Evolutionary conservation across 2,888 invertebrate genomes (phyloP), one percentile per base, ranked within the genome.

Genomic region (Hesperia comma): DNA sequence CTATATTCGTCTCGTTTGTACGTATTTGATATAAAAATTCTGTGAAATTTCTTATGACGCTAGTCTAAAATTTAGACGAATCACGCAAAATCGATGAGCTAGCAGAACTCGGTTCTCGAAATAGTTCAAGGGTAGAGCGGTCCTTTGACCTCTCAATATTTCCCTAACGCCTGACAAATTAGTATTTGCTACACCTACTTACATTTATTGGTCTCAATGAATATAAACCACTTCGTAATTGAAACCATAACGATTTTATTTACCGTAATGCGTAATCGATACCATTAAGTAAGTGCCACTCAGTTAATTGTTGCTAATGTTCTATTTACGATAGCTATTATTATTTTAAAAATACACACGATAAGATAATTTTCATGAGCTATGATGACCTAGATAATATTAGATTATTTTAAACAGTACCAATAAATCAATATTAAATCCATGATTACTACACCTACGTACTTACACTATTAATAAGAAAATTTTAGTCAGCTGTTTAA

Each of bases 41-140:
- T 8, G 19, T 32, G 32, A 15, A 33, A 49, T 56, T 63, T 51
- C 57, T 26, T 17, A n/a, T 46, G 37, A 57, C 14, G 43, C 17
- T 46, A 17, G 7, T 17, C 2, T 15, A 17, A 46, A 15, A 17
- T 51, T 41, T 43, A 40, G 32, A 51, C 40, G 58, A 64, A 64
- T 58, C 56, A 32, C 53, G 26, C 40, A 43, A 58, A 64, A 64
- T 64, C 64, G 43, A 66, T 66, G 58, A 43, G 58, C 64, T 64
- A 53, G 64, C 64, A 60, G 51, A 57, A 58, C 60, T 58, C 60
- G 40, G 41, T 60, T 58, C 64, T 54, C 40, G 43, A 66, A 66
- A 66, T 66, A 66, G 64, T 60, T 74, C 77, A 79, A 87, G 84
- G 82, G 86, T 88, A 84, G 74, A 88, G 74, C 87, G 88, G 88